phyloP scores from a whole-genome alignment of 2,113 vertebrate genomes.

The Vombatus ursinus region DNA sequence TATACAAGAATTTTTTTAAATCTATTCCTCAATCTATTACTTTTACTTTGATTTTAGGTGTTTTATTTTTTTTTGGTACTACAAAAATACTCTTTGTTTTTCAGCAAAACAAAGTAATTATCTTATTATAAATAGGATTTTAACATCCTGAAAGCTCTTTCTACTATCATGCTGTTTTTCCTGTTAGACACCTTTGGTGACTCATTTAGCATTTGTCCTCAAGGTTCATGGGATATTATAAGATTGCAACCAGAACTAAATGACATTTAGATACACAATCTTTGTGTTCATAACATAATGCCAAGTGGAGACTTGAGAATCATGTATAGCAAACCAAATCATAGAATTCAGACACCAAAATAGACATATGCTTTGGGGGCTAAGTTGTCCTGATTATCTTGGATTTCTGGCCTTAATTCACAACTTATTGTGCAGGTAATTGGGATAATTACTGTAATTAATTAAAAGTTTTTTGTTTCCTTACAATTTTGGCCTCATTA shows the following conservation, averaged over 20 bases:
- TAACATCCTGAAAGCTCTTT: constrained; percentile 15
- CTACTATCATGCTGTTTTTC: background rate
- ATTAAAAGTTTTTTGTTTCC: no score
- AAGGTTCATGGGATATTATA: constrained; percentile 27
- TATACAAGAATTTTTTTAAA: no score
- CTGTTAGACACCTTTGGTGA: constrained; percentile 45
- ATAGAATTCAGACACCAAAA: background rate
- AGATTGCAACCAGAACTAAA: constrained; percentile 34
- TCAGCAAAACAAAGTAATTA: background rate
- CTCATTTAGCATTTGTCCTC: constrained; percentile 36
- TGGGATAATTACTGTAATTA: no score
- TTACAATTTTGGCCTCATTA: background rate
- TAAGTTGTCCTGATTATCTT: constrained; percentile 17
- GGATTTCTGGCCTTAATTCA: constrained; percentile 24
- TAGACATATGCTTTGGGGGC: constrained; percentile 8
- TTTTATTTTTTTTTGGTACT: no score
- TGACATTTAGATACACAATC: background rate
- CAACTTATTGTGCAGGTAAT: background rate
- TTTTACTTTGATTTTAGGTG: no score
- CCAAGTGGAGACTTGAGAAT: background rate
- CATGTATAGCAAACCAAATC: background rate
- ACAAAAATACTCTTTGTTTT: background rate
- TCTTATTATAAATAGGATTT: constrained; percentile 14
- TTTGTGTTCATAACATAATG: background rate
- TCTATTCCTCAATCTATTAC: no score